Conservation (phyloP, 1,140 invertebrate genomes). For the Platyscapa corneri region DNA sequence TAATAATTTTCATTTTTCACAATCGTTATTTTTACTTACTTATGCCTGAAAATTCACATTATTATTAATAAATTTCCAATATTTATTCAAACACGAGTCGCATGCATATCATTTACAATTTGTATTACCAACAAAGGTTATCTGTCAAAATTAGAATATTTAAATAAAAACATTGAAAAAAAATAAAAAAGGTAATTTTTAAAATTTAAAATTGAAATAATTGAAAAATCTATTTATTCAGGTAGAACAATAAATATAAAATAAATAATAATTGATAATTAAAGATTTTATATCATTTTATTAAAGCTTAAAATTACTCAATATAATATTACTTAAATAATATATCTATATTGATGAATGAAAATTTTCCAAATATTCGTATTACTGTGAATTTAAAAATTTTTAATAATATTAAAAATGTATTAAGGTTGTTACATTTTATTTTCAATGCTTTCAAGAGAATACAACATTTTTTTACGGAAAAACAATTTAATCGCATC, state of each 20-base stretch:
- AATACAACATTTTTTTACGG: too few relatives aligned
- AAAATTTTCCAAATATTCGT: background rate
- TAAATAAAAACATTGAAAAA: background rate
- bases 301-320: too few relatives aligned
- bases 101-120: background rate
- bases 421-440: too few relatives aligned
- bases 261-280: background rate
- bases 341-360: too few relatives aligned
- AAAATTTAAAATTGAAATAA: background rate
- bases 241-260: background rate
- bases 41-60: background rate
- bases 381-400: background rate
- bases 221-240: too few relatives aligned
- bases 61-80: background rate
- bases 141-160: background rate
- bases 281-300: too few relatives aligned
- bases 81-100: background rate
- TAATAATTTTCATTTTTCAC: background rate
- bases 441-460: too few relatives aligned
- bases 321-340: too few relatives aligned
- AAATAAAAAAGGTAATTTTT: background rate
- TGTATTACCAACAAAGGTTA: background rate
- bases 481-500: too few relatives aligned
- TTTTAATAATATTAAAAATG: background rate
- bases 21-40: background rate